These are phyloP conservation scores for Arvicanthis niloticus DNA, from an alignment of 2,113 vertebrate genomes.

Conservation along the genomic window DNA sequence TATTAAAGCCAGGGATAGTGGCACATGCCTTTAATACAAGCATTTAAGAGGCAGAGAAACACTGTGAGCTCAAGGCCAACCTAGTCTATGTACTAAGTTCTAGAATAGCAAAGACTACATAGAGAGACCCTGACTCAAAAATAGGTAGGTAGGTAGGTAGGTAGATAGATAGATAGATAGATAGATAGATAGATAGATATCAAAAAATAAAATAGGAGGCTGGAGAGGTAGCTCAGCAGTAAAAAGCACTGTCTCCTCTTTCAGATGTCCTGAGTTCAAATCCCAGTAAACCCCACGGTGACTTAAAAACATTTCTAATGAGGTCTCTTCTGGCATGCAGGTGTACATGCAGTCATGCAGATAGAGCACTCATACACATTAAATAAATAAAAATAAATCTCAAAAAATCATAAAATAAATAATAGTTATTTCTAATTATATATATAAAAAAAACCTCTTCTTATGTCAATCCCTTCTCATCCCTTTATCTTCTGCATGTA, in stretches of 20 bases:
- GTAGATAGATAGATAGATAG: too few relatives aligned
- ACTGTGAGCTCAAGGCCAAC: not conserved
- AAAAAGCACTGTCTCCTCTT: too few relatives aligned
- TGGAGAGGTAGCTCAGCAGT: not conserved
- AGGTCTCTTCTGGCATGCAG: too few relatives aligned
- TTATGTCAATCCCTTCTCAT: not conserved
- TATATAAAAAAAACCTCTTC: not conserved
- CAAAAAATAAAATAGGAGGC: not conserved
- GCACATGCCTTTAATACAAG: not conserved
- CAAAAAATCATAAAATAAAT: not conserved
- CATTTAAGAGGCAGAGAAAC: not conserved
- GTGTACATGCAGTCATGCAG: too few relatives aligned
- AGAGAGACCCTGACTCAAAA: not conserved
- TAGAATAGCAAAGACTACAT: not conserved
- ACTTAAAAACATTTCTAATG: too few relatives aligned
- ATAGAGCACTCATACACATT: too few relatives aligned
- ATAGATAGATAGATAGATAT: not conserved
- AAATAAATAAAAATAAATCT: too few relatives aligned
- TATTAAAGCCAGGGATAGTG: not conserved
- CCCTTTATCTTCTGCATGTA: not conserved
- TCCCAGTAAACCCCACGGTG: too few relatives aligned
- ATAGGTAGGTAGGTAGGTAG: not conserved
- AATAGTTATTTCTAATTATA: not conserved
- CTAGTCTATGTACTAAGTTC: not conserved
- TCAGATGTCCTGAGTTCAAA: too few relatives aligned